Conservation (phyloP, 2,797 vertebrate species). For the Acanthurus leucopareius region DNA sequence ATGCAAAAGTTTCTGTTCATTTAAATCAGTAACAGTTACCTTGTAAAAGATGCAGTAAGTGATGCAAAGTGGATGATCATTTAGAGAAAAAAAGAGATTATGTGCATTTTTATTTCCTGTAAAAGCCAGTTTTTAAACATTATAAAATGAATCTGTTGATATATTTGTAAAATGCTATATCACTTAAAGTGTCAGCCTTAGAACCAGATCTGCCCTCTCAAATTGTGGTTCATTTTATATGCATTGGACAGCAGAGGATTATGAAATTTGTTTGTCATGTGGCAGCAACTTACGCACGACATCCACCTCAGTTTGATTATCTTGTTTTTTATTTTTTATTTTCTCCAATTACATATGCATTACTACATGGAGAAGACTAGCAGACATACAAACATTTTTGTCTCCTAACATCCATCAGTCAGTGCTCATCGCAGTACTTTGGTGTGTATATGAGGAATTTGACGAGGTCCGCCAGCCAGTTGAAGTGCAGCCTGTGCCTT, state of each 20-base stretch:
- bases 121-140: constrained; percentile 40
- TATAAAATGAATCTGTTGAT: constrained; percentile 36
- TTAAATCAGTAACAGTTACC: constrained; percentile 35
- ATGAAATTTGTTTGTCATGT: constrained; percentile 24
- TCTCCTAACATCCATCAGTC: constrained; percentile 11
- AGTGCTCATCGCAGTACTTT: constrained; percentile 7
- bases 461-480: constrained; percentile 8
- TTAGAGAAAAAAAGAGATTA: constrained; percentile 5
- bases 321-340: constrained; percentile 14
- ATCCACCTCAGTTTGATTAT: constrained; percentile 23
- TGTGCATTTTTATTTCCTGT: constrained; percentile 37
- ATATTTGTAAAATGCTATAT: constrained; percentile 49
- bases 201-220: constrained; percentile 15
- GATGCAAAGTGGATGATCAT: constrained; percentile 40
- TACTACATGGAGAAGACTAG: constrained; percentile 15
- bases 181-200: constrained; percentile 24
- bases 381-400: constrained; percentile 1
- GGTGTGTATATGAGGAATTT: constrained; percentile 9
- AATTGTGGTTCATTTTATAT: constrained; percentile 35
- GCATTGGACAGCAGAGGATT: constrained; percentile 41
- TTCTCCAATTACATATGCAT: constrained; percentile 55
- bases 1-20: constrained; percentile 58
- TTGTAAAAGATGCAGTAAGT: constrained; percentile 37
- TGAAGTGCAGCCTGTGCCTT: constrained; percentile 77
- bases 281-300: constrained; percentile 5